phyloP scores from a whole-genome alignment of 2,113 vertebrate species.

The Urocynchramus pylzowi region DNA sequence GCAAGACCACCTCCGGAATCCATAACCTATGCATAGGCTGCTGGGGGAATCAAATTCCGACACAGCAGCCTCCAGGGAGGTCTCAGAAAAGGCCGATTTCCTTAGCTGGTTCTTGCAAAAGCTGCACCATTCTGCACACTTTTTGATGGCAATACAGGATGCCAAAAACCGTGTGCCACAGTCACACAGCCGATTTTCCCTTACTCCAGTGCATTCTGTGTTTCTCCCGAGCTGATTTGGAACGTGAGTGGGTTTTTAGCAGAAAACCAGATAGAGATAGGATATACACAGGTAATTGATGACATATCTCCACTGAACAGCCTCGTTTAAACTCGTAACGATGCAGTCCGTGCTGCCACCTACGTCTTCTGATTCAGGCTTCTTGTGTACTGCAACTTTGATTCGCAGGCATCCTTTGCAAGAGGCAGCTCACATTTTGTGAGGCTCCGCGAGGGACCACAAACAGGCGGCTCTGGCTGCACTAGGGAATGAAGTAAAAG shows the following conservation, averaged over 20 bases:
- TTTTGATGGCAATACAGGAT: not conserved
- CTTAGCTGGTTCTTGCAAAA: not conserved
- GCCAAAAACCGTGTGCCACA: not conserved
- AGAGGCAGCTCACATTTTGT: not conserved
- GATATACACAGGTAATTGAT: not conserved
- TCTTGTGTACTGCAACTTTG: not conserved
- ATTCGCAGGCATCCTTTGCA: not conserved
- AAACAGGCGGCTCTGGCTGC: not conserved
- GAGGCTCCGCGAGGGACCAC: not conserved
- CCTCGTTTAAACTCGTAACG: not conserved
- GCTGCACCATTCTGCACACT: not conserved
- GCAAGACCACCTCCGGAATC: not conserved
- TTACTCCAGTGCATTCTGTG: not conserved
- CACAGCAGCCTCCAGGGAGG: not conserved
- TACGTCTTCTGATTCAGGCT: conserved; percentile 10
- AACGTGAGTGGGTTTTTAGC: not conserved
- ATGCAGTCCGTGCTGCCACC: conserved; percentile 38
- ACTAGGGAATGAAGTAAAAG: not conserved
- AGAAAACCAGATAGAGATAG: not conserved
- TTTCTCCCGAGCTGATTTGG: not conserved
- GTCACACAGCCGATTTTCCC: not conserved
- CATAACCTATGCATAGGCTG: not conserved
- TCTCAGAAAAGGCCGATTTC: not conserved
- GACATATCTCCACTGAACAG: not conserved
- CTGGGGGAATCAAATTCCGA: not conserved